Conservation (phyloP, 2,888 invertebrate species). For the Parascotia fuliginaria region DNA sequence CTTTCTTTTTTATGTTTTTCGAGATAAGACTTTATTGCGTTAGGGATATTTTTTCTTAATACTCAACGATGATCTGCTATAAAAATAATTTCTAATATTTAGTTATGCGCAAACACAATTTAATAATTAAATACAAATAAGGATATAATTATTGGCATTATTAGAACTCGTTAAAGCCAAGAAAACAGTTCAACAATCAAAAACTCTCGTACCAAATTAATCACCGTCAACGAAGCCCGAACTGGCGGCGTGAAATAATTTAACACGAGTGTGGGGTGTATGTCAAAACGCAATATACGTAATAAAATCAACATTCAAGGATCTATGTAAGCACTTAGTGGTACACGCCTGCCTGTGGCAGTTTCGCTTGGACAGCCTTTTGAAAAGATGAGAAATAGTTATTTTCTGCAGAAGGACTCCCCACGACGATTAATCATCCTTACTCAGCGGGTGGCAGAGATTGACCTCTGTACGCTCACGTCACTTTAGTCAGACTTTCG, state of each 20-base stretch:
- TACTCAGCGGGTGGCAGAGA: constrained; percentile 68
- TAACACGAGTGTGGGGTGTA: constrained; percentile 18
- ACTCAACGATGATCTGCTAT: constrained; percentile 35
- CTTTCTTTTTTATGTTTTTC: constrained; percentile 36
- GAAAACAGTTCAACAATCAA: constrained; percentile 6
- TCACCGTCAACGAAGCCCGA: constrained; percentile 13
- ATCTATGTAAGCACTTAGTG: constrained; percentile 68
- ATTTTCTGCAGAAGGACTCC: constrained; percentile 70
- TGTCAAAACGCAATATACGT: constrained; percentile 31
- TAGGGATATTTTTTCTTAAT: constrained; percentile 35
- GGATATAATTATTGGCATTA: background rate
- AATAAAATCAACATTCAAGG: constrained; percentile 47
- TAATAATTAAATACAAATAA: too few species aligned
- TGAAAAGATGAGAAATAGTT: constrained; percentile 81
- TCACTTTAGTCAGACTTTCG: constrained; percentile 48
- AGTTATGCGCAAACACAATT: too few species aligned
- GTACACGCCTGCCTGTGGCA: constrained; percentile 71
- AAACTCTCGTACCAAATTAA: constrained; percentile 22
- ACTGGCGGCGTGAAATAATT: constrained; percentile 11
- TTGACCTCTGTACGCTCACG: constrained; percentile 69
- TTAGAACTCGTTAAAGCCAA: background rate
- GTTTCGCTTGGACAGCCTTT: constrained; percentile 69
- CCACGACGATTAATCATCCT: constrained; percentile 76
- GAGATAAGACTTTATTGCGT: constrained; percentile 40
- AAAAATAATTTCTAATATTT: constrained; percentile 28